Conservation (phyloP, 2,113 vertebrate species). For the Nyctibius bracteatus region DNA sequence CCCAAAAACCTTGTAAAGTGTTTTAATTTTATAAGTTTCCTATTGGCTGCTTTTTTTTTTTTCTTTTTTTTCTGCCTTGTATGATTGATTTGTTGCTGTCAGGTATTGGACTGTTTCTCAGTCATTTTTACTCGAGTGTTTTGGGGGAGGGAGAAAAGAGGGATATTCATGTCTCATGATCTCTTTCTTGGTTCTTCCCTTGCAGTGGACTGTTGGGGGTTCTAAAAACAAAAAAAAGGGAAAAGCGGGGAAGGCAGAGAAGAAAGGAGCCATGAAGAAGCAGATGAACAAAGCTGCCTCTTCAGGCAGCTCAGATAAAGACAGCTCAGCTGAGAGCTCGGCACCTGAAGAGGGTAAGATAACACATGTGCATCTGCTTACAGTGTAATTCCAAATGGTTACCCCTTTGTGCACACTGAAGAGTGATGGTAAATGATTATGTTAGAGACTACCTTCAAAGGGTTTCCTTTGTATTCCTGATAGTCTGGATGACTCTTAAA, state of each 20-base stretch:
- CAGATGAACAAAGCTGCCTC: constrained; percentile 89
- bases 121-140: not conserved
- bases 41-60: not conserved
- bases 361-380: not conserved
- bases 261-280: constrained; percentile 90
- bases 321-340: constrained; percentile 94
- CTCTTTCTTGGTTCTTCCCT: constrained; percentile 1
- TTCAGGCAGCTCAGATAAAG: constrained; percentile 94
- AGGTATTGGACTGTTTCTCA: not conserved
- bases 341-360: constrained; percentile 94
- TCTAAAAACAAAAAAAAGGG: constrained; percentile 98
- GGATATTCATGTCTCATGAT: not conserved
- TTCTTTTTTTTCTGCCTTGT: not conserved
- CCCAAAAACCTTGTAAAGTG: not conserved
- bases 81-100: not conserved
- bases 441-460: not conserved
- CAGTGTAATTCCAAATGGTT: not conserved
- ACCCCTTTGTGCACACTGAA: not conserved
- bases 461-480: not conserved
- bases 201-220: constrained; percentile 95
- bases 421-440: not conserved
- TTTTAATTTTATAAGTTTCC: not conserved
- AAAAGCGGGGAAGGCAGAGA: constrained; percentile 90
- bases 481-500: not conserved
- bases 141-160: not conserved